Conservation (phyloP, 2,113 vertebrate genomes). For the Lepidothrix coronata region DNA sequence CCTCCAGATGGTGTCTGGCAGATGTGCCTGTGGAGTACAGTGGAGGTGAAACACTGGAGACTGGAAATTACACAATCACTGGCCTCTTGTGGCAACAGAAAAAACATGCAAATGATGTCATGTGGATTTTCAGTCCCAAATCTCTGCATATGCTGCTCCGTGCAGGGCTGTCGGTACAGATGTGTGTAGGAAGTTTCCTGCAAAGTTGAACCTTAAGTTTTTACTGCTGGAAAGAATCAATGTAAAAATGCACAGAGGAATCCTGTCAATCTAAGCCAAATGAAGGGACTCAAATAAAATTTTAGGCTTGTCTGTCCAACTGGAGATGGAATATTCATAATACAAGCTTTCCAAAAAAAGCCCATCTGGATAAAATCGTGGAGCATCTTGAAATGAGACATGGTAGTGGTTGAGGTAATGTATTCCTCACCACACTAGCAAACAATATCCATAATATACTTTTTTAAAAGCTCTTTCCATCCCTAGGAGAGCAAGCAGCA, state of each 20-base stretch:
- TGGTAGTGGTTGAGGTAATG: neutral
- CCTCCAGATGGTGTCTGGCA: slow-evolving; percentile 6
- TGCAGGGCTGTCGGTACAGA: neutral
- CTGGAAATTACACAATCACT: neutral
- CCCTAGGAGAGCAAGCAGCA: neutral
- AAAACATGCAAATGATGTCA: neutral
- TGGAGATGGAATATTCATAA: neutral
- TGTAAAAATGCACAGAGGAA: neutral
- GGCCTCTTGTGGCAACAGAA: slow-evolving; percentile 9
- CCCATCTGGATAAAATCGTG: neutral
- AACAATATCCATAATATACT: neutral
- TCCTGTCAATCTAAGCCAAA: neutral
- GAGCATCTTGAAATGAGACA: neutral
- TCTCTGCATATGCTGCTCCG: neutral
- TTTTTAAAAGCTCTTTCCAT: neutral
- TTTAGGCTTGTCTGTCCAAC: neutral
- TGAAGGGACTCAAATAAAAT: neutral
- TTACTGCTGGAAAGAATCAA: neutral
- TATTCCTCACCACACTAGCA: neutral
- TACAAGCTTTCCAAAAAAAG: neutral
- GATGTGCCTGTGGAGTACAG: neutral
- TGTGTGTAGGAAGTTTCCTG: neutral
- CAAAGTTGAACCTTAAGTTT: neutral
- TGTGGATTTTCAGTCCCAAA: neutral
- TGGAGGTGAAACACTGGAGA: neutral